Conservation (phyloP, 23 tunicate species). For the Phallusia fumigata region DNA sequence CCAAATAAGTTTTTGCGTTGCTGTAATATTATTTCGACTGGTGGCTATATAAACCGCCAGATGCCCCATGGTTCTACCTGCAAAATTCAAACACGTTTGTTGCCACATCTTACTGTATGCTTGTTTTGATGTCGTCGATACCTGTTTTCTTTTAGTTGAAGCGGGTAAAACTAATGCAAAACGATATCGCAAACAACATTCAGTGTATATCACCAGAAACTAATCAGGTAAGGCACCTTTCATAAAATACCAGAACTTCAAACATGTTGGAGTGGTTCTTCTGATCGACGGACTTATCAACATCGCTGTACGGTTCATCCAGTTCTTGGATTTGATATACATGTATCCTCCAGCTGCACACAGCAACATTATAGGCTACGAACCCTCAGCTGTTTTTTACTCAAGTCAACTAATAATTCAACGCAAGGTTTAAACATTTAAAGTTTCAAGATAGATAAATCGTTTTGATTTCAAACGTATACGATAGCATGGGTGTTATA, state of each 20-base stretch:
- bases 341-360: constrained; percentile 54
- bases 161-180: too few species aligned
- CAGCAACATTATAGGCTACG: too few species aligned
- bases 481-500: too few species aligned
- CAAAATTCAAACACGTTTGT: background rate
- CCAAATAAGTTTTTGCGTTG: constrained; percentile 3
- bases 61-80: constrained; percentile 68
- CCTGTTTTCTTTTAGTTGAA: too few species aligned
- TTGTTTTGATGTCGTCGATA: too few species aligned
- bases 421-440: too few species aligned
- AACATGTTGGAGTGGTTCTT: constrained; percentile 14
- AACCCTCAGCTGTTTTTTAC: too few species aligned
- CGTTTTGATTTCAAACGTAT: too few species aligned
- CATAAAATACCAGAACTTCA: constrained; percentile 74
- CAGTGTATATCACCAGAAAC: background rate
- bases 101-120: too few species aligned
- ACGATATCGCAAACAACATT: background rate
- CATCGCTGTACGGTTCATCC: constrained; percentile 60
- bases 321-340: constrained; percentile 61
- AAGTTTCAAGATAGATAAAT: too few species aligned
- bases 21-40: background rate
- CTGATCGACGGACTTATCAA: constrained; percentile 17
- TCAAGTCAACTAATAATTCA: too few species aligned
- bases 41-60: constrained; percentile 14
- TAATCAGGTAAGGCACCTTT: constrained; percentile 30